phyloP scores from a whole-genome alignment of 2,113 vertebrate genomes.

The Taurulus bubalis region DNA sequence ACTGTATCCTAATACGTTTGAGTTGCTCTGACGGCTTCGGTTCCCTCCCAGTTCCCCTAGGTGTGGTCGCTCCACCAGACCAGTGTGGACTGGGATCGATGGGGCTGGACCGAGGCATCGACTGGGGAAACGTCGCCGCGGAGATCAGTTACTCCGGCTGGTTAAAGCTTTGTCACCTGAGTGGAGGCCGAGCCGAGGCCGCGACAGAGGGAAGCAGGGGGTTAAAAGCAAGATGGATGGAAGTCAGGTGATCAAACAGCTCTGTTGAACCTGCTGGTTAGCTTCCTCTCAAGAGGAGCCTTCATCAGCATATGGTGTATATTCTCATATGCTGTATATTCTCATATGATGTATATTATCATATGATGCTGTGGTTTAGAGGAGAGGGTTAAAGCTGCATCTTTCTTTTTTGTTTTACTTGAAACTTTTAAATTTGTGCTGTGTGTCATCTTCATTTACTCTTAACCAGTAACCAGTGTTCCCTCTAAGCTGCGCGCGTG shows the following conservation, averaged over 20 bases:
- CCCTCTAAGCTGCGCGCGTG: too few relatives aligned
- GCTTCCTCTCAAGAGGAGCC: slow-evolving; percentile 13
- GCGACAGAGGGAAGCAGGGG: neutral
- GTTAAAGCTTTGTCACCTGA: neutral
- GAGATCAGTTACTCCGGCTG: slow-evolving; percentile 21
- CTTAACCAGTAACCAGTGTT: too few relatives aligned
- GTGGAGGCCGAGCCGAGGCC: neutral
- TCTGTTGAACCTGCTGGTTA: slow-evolving; percentile 30
- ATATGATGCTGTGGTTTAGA: too few relatives aligned
- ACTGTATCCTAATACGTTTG: too few relatives aligned
- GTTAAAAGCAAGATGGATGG: slow-evolving; percentile 11
- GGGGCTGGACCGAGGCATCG: slow-evolving; percentile 18
- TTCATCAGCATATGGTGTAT: neutral
- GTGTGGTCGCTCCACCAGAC: slow-evolving; percentile 1
- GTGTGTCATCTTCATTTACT: too few relatives aligned
- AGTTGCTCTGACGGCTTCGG: too few relatives aligned
- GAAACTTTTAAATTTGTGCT: too few relatives aligned
- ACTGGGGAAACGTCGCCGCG: slow-evolving; percentile 21
- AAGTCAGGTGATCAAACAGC: slow-evolving; percentile 28
- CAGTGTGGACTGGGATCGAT: slow-evolving; percentile 23
- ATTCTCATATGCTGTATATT: too few relatives aligned
- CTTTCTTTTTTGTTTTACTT: too few relatives aligned
- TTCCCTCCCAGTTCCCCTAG: neutral
- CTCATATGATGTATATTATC: too few relatives aligned
- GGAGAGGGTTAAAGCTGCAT: too few relatives aligned